phyloP scores from a whole-genome alignment of 2,888 invertebrate species.

The Apodemia hepburni region DNA sequence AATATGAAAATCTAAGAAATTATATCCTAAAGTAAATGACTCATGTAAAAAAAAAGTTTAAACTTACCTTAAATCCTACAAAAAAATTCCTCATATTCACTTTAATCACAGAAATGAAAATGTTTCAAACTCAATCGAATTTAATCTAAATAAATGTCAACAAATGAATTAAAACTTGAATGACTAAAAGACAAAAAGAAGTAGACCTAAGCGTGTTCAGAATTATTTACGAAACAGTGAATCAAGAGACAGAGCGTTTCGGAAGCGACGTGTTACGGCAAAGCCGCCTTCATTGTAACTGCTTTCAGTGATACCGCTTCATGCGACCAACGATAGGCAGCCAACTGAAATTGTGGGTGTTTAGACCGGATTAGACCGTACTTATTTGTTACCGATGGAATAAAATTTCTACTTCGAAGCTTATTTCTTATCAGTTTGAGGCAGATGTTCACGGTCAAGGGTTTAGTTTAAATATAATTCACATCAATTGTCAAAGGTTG shows the following conservation, averaged over 20 bases:
- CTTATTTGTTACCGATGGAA: constrained; percentile 3
- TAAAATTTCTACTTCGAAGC: background rate
- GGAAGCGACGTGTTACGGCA: constrained; percentile 46
- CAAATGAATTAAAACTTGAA: background rate
- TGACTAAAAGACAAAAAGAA: background rate
- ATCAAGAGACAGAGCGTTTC: constrained; percentile 32
- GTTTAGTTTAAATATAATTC: background rate
- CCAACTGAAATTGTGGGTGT: background rate
- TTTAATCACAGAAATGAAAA: background rate
- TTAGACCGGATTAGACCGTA: background rate
- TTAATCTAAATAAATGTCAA: background rate
- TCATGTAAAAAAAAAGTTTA: background rate
- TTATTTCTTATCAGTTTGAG: constrained; percentile 5
- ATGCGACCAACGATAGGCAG: constrained; percentile 3
- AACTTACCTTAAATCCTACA: background rate
- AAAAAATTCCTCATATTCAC: constrained; percentile 3
- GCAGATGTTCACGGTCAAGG: background rate
- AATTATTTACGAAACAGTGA: constrained; percentile 46
- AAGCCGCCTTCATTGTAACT: constrained; percentile 54
- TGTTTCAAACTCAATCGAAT: background rate
- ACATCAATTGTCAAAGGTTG: background rate
- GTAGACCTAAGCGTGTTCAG: constrained; percentile 15
- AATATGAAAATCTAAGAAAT: background rate
- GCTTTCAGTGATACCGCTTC: constrained; percentile 23
- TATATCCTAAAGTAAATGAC: background rate